Evolutionary conservation across 2,113 vertebrate genomes (phyloP).

Genomic region (Hippocampus mohnikei): DNA sequence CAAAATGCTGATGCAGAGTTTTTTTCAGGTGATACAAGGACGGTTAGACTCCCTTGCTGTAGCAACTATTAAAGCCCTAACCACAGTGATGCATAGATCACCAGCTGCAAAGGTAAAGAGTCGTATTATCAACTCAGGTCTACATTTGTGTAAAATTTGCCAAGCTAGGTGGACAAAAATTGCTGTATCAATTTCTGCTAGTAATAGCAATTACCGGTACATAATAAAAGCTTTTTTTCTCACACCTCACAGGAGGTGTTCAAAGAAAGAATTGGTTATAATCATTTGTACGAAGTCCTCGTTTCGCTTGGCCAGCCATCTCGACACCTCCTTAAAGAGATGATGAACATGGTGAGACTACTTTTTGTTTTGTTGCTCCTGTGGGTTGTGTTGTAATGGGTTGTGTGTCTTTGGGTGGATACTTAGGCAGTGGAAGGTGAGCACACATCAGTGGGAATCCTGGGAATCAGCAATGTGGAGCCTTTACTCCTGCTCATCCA

Average conservation of each 20-base stretch:
- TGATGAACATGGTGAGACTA: slow-evolving; percentile 89
- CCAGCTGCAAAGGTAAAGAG: slow-evolving; percentile 90
- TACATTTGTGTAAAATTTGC: neutral
- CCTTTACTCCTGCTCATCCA: slow-evolving; percentile 90
- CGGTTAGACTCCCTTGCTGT: slow-evolving; percentile 87
- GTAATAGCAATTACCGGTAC: neutral
- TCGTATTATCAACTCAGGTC: neutral
- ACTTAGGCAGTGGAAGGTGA: slow-evolving; percentile 92
- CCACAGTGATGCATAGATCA: slow-evolving; percentile 95
- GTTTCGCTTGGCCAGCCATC: slow-evolving; percentile 90
- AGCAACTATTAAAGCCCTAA: slow-evolving; percentile 93
- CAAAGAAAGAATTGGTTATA: slow-evolving; percentile 96
- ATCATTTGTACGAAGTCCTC: slow-evolving; percentile 90
- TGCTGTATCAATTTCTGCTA: neutral
- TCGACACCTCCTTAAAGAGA: slow-evolving; percentile 87
- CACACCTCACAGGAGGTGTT: slow-evolving; percentile 84
- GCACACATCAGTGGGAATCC: slow-evolving; percentile 89
- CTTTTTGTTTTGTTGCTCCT: neutral
- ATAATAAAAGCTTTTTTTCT: neutral
- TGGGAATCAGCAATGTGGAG: slow-evolving; percentile 96
- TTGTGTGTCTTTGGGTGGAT: neutral
- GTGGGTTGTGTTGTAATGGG: neutral
- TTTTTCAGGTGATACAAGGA: slow-evolving; percentile 85
- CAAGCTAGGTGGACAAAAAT: neutral
- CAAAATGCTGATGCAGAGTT: neutral